Percentiles rank a stretch among this genome's conserved stretches.
Evolutionary conservation across 2,113 vertebrate genomes (phyloP).

Genomic region (Callipepla californica): DNA sequence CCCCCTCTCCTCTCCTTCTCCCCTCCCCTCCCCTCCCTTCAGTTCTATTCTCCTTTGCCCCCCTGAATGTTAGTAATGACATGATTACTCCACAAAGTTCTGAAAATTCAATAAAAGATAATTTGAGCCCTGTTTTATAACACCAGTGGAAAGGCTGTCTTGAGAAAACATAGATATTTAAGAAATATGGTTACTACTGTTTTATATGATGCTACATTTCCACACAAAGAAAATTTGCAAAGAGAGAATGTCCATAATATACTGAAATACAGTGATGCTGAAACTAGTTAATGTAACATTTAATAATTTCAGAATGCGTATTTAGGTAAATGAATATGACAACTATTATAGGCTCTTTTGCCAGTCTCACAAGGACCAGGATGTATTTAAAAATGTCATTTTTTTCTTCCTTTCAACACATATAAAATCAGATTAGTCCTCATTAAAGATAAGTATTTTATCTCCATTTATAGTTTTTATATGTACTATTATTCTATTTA

Average conservation of each 20-base stretch:
- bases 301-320: slow-evolving; percentile 22
- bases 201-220: background rate
- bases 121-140: background rate
- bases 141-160: background rate
- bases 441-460: background rate
- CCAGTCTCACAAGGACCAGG: background rate
- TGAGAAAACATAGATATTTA: background rate
- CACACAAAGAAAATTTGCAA: background rate
- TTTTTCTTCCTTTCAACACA: background rate
- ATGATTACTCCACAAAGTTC: background rate
- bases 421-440: background rate
- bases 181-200: background rate
- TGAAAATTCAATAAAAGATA: background rate
- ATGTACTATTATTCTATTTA: background rate
- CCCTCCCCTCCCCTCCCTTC: background rate
- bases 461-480: background rate
- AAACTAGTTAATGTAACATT: slow-evolving; percentile 1
- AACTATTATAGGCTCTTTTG: slow-evolving; percentile 1
- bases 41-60: background rate
- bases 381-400: background rate
- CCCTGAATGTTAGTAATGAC: background rate
- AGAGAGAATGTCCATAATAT: background rate
- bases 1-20: background rate
- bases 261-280: background rate
- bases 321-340: slow-evolving; percentile 7